A percentile compares a stretch with the other conserved stretches of the same genome.
Conservation (phyloP, 2,113 vertebrate genomes). For the Formicarius rufipectus region DNA sequence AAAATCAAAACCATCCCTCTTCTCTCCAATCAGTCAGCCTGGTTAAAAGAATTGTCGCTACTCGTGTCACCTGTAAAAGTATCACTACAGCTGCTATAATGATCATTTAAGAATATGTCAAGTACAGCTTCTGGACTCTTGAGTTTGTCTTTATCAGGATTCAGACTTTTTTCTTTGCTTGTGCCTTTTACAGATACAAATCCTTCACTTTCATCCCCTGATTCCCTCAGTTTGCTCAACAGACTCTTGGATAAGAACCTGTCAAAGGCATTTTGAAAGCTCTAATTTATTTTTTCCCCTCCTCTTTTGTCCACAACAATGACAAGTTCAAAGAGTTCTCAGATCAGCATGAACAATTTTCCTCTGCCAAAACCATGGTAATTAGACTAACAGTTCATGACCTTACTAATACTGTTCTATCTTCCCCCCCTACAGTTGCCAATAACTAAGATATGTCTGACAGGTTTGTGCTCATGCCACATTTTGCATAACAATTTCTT, state of each 20-base stretch:
- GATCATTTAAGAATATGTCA: not conserved
- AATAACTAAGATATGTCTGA: not conserved
- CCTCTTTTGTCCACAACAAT: not conserved
- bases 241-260: not conserved
- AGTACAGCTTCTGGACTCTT: not conserved
- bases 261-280: not conserved
- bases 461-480: not conserved
- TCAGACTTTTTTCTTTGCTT: not conserved
- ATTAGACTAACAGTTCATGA: slow-evolving; percentile 36
- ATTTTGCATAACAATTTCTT: not conserved
- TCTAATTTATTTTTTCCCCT: not conserved
- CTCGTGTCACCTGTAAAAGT: not conserved
- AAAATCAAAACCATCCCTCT: not conserved
- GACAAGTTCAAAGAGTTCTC: slow-evolving; percentile 30
- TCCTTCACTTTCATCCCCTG: not conserved
- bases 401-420: not conserved
- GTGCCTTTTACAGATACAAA: not conserved
- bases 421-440: not conserved
- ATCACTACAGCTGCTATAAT: not conserved
- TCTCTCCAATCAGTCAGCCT: not conserved
- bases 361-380: not conserved
- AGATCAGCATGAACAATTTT: not conserved
- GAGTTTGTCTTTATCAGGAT: not conserved
- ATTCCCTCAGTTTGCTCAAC: not conserved
- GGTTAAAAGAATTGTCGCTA: not conserved